Percentiles rank a stretch among this genome's conserved stretches.
These are phyloP conservation scores for Lamellibrachia luymesi DNA, from an alignment of 1,140 invertebrate species.

Conservation along the genomic window DNA sequence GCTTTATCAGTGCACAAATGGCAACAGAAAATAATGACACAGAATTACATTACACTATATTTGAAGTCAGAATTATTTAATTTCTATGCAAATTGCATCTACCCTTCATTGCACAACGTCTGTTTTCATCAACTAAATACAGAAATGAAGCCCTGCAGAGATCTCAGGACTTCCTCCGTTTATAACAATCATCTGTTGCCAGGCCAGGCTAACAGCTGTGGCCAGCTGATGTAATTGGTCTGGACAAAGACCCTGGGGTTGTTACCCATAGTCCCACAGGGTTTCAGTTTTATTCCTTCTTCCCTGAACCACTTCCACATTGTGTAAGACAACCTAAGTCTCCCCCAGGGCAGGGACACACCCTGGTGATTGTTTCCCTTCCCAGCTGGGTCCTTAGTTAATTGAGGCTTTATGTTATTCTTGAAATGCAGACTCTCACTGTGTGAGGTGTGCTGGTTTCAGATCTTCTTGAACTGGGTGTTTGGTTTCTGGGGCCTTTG, in stretches of 20 bases:
- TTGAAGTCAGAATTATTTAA: background rate
- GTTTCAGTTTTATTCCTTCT: background rate
- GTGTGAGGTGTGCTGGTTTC: background rate
- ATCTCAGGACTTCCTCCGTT: too few species aligned
- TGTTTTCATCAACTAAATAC: background rate
- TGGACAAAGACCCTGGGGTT: background rate
- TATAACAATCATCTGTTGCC: background rate
- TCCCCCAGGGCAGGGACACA: background rate
- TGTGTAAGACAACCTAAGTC: background rate
- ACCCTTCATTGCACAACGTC: background rate
- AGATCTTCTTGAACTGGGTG: background rate
- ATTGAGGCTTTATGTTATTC: background rate
- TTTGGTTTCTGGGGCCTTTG: background rate
- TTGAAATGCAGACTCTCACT: background rate
- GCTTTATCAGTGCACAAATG: background rate
- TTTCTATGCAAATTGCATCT: background rate
- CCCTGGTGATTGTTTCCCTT: background rate
- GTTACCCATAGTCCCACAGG: too few species aligned
- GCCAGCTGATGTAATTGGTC: background rate
- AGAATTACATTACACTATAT: background rate
- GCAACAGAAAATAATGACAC: background rate
- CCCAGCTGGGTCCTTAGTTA: slow-evolving; percentile 3
- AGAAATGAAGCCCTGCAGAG: too few species aligned
- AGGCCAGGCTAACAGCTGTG: background rate
- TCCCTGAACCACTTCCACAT: background rate